Percentiles rank a stretch among this genome's conserved stretches.
Conservation (phyloP, 2,888 invertebrate genomes). For the Apamea sordens region DNA sequence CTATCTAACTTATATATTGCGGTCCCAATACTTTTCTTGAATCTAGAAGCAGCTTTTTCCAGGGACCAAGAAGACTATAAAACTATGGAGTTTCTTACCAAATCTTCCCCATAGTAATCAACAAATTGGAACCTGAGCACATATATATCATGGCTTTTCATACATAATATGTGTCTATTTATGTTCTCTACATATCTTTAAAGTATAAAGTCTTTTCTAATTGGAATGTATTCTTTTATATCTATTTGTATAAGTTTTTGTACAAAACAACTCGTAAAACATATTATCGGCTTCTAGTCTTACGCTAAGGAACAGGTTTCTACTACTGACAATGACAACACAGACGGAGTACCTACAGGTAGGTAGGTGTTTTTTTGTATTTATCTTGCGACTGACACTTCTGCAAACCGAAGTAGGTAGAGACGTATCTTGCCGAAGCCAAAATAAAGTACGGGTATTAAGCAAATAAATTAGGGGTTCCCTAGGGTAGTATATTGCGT, state of each 20-base stretch:
- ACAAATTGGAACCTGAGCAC: background rate
- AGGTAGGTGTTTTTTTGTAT: conserved; percentile 10
- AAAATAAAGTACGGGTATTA: background rate
- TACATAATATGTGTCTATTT: too few relatives aligned
- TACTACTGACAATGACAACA: conserved; percentile 10
- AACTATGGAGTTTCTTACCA: background rate
- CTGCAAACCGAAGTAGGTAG: background rate
- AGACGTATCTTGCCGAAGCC: background rate
- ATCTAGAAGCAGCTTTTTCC: too few relatives aligned
- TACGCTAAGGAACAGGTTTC: conserved; percentile 45
- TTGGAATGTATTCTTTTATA: background rate
- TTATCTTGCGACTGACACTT: conserved; percentile 25
- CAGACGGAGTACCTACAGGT: conserved; percentile 10
- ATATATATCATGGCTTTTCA: background rate
- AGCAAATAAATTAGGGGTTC: background rate
- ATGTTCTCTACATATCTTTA: background rate
- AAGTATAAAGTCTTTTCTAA: background rate
- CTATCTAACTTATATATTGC: background rate
- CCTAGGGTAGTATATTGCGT: conserved; percentile 6
- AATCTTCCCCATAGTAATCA: too few relatives aligned
- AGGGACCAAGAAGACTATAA: background rate
- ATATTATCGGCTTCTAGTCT: conserved; percentile 43
- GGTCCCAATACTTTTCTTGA: background rate
- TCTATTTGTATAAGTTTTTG: background rate
- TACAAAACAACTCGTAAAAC: conserved; percentile 33